A percentile compares a stretch with the other conserved stretches of the same genome.
Evolutionary conservation across 2,113 vertebrate genomes (phyloP).

Genomic region (Odontophorus gujanensis): DNA sequence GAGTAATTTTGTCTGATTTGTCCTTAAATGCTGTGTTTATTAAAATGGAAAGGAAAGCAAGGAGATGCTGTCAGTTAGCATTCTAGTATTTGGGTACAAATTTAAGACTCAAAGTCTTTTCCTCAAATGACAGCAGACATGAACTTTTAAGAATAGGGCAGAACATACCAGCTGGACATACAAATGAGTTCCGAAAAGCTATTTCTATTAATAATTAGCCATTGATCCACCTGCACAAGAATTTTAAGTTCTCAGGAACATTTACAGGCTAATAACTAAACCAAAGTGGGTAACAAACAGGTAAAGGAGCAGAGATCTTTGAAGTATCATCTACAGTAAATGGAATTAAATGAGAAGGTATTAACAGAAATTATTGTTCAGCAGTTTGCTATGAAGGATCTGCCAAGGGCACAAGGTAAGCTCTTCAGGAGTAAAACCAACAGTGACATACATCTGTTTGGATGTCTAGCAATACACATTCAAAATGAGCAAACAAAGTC

Average conservation of each 20-base stretch:
- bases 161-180: slow-evolving; percentile 32
- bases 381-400: neutral
- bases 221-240: neutral
- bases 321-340: neutral
- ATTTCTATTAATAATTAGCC: slow-evolving; percentile 42
- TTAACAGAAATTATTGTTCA: neutral
- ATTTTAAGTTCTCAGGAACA: neutral
- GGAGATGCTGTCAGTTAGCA: slow-evolving; percentile 35
- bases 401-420: neutral
- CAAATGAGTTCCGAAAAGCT: slow-evolving; percentile 24
- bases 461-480: neutral
- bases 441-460: neutral
- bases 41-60: slow-evolving; percentile 28
- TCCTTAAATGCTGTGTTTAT: slow-evolving; percentile 10
- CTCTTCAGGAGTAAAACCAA: neutral
- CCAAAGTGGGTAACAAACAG: neutral
- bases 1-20: neutral
- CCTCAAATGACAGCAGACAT: slow-evolving; percentile 29
- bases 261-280: slow-evolving; percentile 25
- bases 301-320: neutral
- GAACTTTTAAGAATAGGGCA: neutral
- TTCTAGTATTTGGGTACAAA: neutral
- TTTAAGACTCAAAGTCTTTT: slow-evolving; percentile 25
- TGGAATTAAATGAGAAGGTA: neutral
- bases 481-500: neutral